Evolutionary conservation across 92 coral and sea anemone genomes (phyloP).

Genomic region (Bergia puertoricense): DNA sequence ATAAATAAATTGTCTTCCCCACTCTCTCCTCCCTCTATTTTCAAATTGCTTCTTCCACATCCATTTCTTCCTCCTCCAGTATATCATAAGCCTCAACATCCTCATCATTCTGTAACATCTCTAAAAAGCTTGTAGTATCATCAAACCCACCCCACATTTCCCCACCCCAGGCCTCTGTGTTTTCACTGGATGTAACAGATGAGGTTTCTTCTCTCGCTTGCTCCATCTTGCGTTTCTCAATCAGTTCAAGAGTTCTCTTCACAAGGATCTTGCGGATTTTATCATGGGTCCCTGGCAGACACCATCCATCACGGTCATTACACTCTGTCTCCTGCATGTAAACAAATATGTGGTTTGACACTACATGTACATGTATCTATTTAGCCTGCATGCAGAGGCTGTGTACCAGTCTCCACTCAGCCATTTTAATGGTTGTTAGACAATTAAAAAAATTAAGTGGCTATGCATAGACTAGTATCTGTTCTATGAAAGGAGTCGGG

Average conservation of each 20-base stretch:
- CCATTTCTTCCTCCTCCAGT: constrained; percentile 67
- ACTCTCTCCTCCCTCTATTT: background rate
- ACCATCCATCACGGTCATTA: constrained; percentile 90
- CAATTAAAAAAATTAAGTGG: too few relatives aligned
- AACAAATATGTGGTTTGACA: background rate
- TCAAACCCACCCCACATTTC: constrained; percentile 67
- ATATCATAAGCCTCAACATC: constrained; percentile 89
- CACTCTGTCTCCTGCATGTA: constrained; percentile 76
- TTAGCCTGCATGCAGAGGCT: too few relatives aligned
- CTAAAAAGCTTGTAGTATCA: constrained; percentile 73
- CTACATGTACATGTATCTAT: too few relatives aligned
- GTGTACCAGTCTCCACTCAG: too few relatives aligned
- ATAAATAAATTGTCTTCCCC: background rate
- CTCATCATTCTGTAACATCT: constrained; percentile 83
- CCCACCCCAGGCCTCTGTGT: constrained; percentile 42
- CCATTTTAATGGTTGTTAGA: too few relatives aligned
- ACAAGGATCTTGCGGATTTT: constrained; percentile 78
- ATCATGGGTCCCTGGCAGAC: constrained; percentile 81
- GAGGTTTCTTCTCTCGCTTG: constrained; percentile 36
- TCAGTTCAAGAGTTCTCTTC: constrained; percentile 59
- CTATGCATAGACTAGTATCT: too few relatives aligned
- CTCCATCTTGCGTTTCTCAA: constrained; percentile 61
- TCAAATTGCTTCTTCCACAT: constrained; percentile 30
- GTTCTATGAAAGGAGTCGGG: too few relatives aligned
- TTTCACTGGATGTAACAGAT: constrained; percentile 18